Conservation (phyloP, 2,113 vertebrate genomes). For the Sphyrna mokarran region DNA sequence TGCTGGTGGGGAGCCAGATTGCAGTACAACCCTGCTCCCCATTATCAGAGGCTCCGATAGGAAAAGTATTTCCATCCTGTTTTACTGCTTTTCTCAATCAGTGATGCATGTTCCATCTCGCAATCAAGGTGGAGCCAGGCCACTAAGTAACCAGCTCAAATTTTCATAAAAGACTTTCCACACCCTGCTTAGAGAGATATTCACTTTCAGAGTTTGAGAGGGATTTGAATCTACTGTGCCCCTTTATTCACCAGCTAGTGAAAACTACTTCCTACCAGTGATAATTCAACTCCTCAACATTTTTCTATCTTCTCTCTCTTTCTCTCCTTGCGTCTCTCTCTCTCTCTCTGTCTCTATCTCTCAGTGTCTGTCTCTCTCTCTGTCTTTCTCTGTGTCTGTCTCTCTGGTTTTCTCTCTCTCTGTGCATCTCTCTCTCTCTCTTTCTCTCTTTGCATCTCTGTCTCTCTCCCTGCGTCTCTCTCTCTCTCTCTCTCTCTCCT, state of each 20-base stretch:
- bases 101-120: background rate
- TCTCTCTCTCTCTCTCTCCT: background rate
- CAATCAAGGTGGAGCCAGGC: background rate
- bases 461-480: no score
- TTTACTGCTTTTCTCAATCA: no score
- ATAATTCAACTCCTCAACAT: background rate
- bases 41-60: no score
- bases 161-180: background rate
- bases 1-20: background rate
- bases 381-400: no score
- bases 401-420: no score
- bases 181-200: background rate
- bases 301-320: background rate
- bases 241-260: background rate
- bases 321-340: background rate
- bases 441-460: no score
- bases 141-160: background rate
- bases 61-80: no score
- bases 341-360: background rate
- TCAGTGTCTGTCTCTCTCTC: background rate
- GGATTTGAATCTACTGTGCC: background rate
- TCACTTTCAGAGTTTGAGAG: background rate
- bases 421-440: no score
- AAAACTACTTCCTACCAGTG: background rate
- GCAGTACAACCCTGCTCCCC: background rate